A percentile compares a stretch with the other conserved stretches of the same genome.
Conservation (phyloP, 2,797 vertebrate genomes). For the Synanceia verrucosa region DNA sequence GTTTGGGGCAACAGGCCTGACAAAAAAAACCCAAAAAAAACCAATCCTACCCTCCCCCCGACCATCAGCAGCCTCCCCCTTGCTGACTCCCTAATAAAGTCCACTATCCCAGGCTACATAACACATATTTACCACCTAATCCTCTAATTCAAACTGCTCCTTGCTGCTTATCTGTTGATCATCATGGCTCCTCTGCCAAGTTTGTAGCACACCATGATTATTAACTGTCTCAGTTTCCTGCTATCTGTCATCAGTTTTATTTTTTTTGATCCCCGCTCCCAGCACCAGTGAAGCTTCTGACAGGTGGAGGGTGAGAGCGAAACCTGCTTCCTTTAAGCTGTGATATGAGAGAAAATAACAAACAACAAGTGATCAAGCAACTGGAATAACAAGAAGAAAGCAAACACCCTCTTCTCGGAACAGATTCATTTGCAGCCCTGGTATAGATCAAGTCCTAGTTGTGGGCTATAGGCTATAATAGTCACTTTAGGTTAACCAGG, state of each 20-base stretch:
- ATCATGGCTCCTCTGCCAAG: conserved; percentile 39
- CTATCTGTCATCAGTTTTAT: conserved; percentile 45
- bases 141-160: conserved; percentile 20
- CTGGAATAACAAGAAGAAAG: conserved; percentile 68
- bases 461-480: not conserved
- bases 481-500: not conserved
- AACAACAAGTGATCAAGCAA: conserved; percentile 54
- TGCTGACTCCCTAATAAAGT: conserved; percentile 10
- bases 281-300: conserved; percentile 77
- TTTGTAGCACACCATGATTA: conserved; percentile 31
- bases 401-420: not conserved
- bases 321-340: conserved; percentile 80
- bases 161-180: conserved; percentile 14
- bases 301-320: conserved; percentile 83
- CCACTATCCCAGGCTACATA: conserved; percentile 16
- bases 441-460: not conserved
- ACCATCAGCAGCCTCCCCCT: conserved; percentile 1
- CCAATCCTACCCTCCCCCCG: conserved; percentile 18
- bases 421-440: not conserved
- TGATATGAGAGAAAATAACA: conserved; percentile 52
- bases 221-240: conserved; percentile 39
- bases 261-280: not conserved
- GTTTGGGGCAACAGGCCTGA: conserved; percentile 55
- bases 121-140: conserved; percentile 54
- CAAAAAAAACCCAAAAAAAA: conserved; percentile 38